Conservation (phyloP, 2,888 invertebrate genomes). For the Eudemis profundana region DNA sequence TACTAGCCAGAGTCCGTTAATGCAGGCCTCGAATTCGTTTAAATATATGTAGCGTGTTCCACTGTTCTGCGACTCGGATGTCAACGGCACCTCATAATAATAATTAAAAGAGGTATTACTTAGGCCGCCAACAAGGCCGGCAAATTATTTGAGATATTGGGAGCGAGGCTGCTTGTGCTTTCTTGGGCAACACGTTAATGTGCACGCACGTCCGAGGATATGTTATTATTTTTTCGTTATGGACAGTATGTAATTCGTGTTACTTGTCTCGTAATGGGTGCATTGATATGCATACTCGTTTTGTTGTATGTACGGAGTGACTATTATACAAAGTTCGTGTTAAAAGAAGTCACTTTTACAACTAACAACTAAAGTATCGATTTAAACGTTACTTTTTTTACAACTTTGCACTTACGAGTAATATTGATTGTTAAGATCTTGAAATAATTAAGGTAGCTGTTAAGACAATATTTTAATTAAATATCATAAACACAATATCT, state of each 20-base stretch:
- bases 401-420: no score
- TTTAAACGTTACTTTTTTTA: no score
- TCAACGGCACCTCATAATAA: conserved; percentile 71
- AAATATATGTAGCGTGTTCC: conserved; percentile 12
- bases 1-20: no score
- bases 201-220: conserved; percentile 64
- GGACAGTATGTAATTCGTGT: conserved; percentile 63
- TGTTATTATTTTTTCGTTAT: conserved; percentile 79
- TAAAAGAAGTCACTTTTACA: neutral
- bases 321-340: neutral
- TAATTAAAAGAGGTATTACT: conserved; percentile 75
- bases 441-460: neutral
- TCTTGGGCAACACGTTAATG: conserved; percentile 66
- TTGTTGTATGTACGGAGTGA: conserved; percentile 36
- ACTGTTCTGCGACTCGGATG: conserved; percentile 66
- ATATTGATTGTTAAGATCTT: no score
- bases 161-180: conserved; percentile 70
- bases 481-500: conserved; percentile 15
- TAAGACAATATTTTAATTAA: neutral
- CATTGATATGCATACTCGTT: conserved; percentile 51
- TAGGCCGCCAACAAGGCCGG: conserved; percentile 71
- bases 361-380: no score
- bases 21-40: no score
- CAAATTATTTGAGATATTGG: conserved; percentile 77
- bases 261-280: conserved; percentile 46